Evolutionary conservation across 1,140 invertebrate species (phyloP).

Genomic region (Drosophila pseudoobscura): DNA sequence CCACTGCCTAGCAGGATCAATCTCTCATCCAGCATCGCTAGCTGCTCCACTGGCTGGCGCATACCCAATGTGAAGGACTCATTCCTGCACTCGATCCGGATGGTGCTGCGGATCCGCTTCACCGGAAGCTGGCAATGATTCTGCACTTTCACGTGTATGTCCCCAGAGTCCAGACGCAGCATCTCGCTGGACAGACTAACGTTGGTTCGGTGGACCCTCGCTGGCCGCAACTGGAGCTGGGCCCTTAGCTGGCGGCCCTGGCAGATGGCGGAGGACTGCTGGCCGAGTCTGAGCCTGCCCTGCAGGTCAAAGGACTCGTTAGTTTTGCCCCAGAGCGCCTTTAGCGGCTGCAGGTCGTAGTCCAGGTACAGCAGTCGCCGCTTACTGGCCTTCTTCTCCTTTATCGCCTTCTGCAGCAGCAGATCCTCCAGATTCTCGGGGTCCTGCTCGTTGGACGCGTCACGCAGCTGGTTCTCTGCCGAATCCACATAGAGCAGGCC

Average conservation of each 20-base stretch:
- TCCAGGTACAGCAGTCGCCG: slow-evolving; percentile 64
- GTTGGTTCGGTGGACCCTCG: slow-evolving; percentile 42
- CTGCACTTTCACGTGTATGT: slow-evolving; percentile 42
- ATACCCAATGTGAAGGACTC: slow-evolving; percentile 50
- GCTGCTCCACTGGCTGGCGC: slow-evolving; percentile 48
- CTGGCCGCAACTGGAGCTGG: slow-evolving; percentile 1
- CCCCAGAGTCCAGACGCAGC: not conserved
- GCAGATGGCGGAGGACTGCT: slow-evolving; percentile 16
- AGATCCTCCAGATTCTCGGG: not conserved
- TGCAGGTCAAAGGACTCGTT: slow-evolving; percentile 14
- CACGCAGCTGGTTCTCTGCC: not conserved
- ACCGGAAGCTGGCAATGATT: slow-evolving; percentile 55
- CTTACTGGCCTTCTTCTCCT: not conserved
- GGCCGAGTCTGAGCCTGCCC: not conserved
- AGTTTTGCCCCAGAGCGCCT: slow-evolving; percentile 17
- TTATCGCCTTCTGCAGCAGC: not conserved
- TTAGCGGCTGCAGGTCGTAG: slow-evolving; percentile 23
- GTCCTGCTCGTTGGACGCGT: too few relatives aligned
- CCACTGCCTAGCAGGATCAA: slow-evolving; percentile 50
- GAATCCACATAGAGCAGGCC: slow-evolving; percentile 34
- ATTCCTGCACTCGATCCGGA: slow-evolving; percentile 52
- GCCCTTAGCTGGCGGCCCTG: slow-evolving; percentile 39
- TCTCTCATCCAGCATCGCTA: slow-evolving; percentile 26
- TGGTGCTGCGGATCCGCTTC: slow-evolving; percentile 45
- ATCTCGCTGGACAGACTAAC: slow-evolving; percentile 17